Evolutionary conservation across 1,140 invertebrate genomes (phyloP), one percentile per base, ranked within the genome.

Genomic region (Papilio aristodemus): DNA sequence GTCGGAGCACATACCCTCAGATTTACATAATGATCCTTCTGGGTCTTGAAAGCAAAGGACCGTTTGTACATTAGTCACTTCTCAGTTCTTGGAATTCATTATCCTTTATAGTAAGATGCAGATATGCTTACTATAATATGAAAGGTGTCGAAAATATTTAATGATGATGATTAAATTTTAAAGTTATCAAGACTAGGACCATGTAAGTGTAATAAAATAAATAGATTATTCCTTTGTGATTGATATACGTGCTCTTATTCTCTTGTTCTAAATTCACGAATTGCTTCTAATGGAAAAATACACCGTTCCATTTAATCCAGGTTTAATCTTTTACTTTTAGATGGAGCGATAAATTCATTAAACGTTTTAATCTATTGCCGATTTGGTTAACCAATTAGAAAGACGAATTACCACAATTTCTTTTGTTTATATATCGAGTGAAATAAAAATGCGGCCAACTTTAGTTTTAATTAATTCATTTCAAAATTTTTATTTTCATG

Each of bases 1-100:
- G 22, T 64, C 62, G 0, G 38, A 64, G 19, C 62, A 64, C 62
- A 64, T 64, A 64, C 39, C 38, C 38, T 62, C 11, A 64, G 17
- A 64, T 64, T 64, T 43, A 43, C 62, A 43, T 64, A 64, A 64
- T 64, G 62, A 64, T 19, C 38, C 58, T 37, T 13, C 38, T 39
- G 39, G 62, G 62, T 27, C 43, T 64, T 43, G 22, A 64, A 64
- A 64, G 62, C 22, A 41, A 43, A 38, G 38, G 62, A 36, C 10
- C 17, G 10, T 17, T 25, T 64, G 14, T 19, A 25, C 11, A 64
- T 64, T 64, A 64, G 19, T 64, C 62, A 64, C 17, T 64, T 64
- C n/a, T 62, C 4, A 62, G 39, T 36, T 39, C 59, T 22, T 1
- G 8, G 10, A 39, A 62, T 36, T 54, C 9, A 50, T 50, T 50